Evolutionary conservation across 2,888 invertebrate species (phyloP).

Genomic region (Itoplectis maculator): DNA sequence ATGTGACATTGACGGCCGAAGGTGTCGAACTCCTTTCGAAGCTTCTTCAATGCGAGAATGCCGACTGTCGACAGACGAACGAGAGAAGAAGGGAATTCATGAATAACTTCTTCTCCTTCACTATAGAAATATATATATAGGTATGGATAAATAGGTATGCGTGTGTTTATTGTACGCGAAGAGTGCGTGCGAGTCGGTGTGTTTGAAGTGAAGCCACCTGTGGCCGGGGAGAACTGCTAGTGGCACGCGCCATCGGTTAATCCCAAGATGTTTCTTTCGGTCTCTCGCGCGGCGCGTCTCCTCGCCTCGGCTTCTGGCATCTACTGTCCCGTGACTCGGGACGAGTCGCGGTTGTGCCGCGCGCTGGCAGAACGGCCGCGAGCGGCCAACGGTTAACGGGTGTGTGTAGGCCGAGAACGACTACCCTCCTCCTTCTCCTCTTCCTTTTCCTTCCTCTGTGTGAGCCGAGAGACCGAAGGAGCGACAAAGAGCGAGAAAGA

Average conservation of each 20-base stretch:
- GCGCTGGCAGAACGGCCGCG: slow-evolving; percentile 44
- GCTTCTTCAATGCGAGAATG: slow-evolving; percentile 13
- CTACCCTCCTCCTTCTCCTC: slow-evolving; percentile 33
- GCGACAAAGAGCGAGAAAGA: slow-evolving; percentile 17
- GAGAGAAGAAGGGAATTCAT: slow-evolving; percentile 55
- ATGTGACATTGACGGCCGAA: slow-evolving; percentile 18
- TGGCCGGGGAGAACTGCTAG: slow-evolving; percentile 67
- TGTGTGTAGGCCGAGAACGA: slow-evolving; percentile 59
- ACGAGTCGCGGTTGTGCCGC: slow-evolving; percentile 60
- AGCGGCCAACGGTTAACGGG: slow-evolving; percentile 56
- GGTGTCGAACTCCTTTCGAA: slow-evolving; percentile 39
- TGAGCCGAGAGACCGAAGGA: too few relatives aligned
- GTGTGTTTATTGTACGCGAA: slow-evolving; percentile 58
- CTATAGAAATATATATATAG: slow-evolving; percentile 41
- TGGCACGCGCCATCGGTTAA: slow-evolving; percentile 81
- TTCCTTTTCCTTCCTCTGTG: neutral
- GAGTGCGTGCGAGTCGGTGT: slow-evolving; percentile 68
- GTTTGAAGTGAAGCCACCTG: slow-evolving; percentile 80
- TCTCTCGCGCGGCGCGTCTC: slow-evolving; percentile 41
- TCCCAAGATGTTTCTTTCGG: slow-evolving; percentile 77
- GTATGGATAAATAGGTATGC: slow-evolving; percentile 9
- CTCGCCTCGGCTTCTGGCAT: slow-evolving; percentile 28
- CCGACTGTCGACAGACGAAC: slow-evolving; percentile 1
- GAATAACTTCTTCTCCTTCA: slow-evolving; percentile 43
- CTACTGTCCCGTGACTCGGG: slow-evolving; percentile 56